phyloP scores from a whole-genome alignment of 2,888 invertebrate genomes.

The Noctua pronuba region DNA sequence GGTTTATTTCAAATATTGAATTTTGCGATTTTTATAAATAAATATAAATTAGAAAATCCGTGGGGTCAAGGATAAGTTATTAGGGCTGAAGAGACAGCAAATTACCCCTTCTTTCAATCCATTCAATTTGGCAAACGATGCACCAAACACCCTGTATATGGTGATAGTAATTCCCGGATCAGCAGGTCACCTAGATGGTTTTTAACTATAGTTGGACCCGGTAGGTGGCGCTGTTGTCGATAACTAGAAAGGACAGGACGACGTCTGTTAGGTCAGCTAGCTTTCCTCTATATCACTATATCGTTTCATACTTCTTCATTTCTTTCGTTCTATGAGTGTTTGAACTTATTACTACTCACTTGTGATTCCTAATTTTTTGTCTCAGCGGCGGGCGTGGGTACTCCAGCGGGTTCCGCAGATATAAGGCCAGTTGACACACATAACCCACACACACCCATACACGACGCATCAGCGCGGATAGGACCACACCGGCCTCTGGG shows the following conservation, averaged over 20 bases:
- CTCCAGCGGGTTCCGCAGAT: slow-evolving; percentile 76
- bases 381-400: slow-evolving; percentile 72
- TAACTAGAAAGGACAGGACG: background rate
- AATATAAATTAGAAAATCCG: too few species aligned
- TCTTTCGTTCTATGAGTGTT: too few species aligned
- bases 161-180: too few species aligned
- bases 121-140: background rate
- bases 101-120: too few species aligned
- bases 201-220: background rate
- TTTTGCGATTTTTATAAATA: too few species aligned
- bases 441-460: slow-evolving; percentile 71
- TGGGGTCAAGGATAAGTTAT: too few species aligned
- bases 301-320: background rate
- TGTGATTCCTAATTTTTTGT: slow-evolving; percentile 29
- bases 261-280: background rate
- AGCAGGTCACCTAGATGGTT: background rate
- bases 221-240: background rate
- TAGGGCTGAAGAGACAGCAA: too few species aligned
- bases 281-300: background rate
- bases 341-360: slow-evolving; percentile 33
- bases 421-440: slow-evolving; percentile 69
- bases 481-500: background rate
- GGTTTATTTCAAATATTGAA: too few species aligned
- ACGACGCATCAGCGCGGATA: slow-evolving; percentile 80
- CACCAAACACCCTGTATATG: background rate